phyloP scores from a whole-genome alignment of 2,797 vertebrate genomes.

The Sparus aurata region DNA sequence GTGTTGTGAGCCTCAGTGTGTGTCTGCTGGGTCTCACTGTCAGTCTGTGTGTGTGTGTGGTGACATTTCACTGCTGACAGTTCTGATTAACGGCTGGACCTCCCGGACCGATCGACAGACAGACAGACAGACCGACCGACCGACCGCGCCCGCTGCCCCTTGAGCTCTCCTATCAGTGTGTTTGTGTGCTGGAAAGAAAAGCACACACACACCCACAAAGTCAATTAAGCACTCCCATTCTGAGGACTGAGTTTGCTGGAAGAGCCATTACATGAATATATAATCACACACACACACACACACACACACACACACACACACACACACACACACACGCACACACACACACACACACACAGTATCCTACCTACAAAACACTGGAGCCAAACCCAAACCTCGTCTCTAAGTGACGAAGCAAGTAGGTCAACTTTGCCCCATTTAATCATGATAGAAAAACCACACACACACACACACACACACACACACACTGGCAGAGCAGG shows the following conservation, averaged over 20 bases:
- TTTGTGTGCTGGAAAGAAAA: constrained; percentile 13
- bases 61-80: neutral
- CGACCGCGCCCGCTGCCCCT: constrained; percentile 38
- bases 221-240: constrained; percentile 65
- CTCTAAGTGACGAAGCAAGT: neutral
- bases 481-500: constrained; percentile 33
- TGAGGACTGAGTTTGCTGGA: constrained; percentile 36
- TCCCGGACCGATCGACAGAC: constrained; percentile 23
- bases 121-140: constrained; percentile 9
- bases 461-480: neutral
- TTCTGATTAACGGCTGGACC: constrained; percentile 34
- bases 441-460: neutral
- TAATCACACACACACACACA: constrained; percentile 32
- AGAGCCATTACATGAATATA: constrained; percentile 35
- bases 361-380: neutral
- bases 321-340: constrained; percentile 32
- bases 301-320: constrained; percentile 29
- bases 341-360: constrained; percentile 26
- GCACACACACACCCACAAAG: constrained; percentile 62
- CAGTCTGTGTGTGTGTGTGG: neutral
- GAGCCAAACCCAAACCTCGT: neutral
- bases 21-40: neutral
- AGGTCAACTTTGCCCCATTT: constrained; percentile 10
- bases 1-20: neutral
- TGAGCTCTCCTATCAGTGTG: constrained; percentile 16